Evolutionary conservation across 1,140 invertebrate species (phyloP), one percentile per base, ranked within the genome.

Genomic region (Drosophila ercepeae): DNA sequence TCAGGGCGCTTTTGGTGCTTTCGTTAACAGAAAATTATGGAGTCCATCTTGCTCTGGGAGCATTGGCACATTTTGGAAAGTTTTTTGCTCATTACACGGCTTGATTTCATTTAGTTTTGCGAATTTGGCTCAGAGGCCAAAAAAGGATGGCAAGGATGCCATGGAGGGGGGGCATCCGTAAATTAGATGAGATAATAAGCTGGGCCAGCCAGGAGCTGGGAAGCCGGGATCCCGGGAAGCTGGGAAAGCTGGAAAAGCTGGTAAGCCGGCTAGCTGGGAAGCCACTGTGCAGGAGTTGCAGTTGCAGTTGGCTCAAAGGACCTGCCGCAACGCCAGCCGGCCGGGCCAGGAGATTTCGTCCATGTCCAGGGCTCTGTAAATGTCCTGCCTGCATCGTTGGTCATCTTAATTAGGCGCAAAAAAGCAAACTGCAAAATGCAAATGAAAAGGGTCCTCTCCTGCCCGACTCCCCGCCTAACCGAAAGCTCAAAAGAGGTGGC

Each of bases 161-260:
- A 21, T 4, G 13, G 14, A 3, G 4, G 13, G 50, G 46, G 39
- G 60, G 50, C 71, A 50, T 18, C 65, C 75, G 36, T 77, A 76
- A 77, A 77, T 71, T 65, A 70, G 69, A 73, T 58, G 51, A 68
- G 75, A 78, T 78, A 78, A 78, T 78, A 78, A 77, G 74, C 39
- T 32, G 29, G 27, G 29, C 75, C 52, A 27, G 65, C 23, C 32
- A 39, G n/a, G 19, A 34, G 48, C 18, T 23, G 44, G 16, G 46
- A 63, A 71, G 67, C 57, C 49, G n/a, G n/a, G n/a, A n/a, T n/a
- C n/a, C n/a, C n/a, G n/a, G n/a, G n/a, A n/a, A n/a, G n/a, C n/a
- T n/a, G n/a, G n/a, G n/a, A n/a, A n/a, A n/a, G n/a, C n/a, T n/a
- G n/a, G n/a, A n/a, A n/a, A 78, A 77, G 74, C 39, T 32, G 29